Percentiles rank a stretch among this genome's conserved stretches.
phyloP scores from a whole-genome alignment of 2,113 vertebrate species.

The Pelmatolapia mariae region DNA sequence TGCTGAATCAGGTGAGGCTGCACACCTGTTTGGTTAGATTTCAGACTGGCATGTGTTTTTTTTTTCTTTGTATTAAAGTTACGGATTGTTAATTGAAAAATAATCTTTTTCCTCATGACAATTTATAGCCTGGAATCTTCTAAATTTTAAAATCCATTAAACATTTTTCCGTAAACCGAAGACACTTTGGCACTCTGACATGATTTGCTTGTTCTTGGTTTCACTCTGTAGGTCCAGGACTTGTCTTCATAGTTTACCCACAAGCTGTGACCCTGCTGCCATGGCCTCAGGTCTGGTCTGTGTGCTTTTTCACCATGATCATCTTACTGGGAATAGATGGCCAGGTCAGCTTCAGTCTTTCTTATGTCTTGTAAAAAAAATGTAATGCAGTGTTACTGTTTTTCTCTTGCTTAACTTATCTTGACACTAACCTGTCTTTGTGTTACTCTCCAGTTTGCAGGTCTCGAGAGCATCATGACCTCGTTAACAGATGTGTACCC shows the following conservation, averaged over 20 bases:
- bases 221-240: slow-evolving; percentile 77
- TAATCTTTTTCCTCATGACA: not conserved
- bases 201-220: not conserved
- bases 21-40: not conserved
- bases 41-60: not conserved
- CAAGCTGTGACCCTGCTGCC: slow-evolving; percentile 88
- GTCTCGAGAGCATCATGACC: slow-evolving; percentile 87
- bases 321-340: slow-evolving; percentile 84
- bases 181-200: not conserved
- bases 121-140: not conserved
- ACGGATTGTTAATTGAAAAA: not conserved
- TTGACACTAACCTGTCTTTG: not conserved
- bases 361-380: not conserved
- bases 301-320: slow-evolving; percentile 89
- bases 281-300: slow-evolving; percentile 84
- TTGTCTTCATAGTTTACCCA: slow-evolving; percentile 91
- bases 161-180: not conserved
- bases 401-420: not conserved
- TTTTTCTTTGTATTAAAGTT: not conserved
- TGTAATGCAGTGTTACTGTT: not conserved
- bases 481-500: slow-evolving; percentile 78
- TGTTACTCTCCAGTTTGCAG: slow-evolving; percentile 75
- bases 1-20: slow-evolving; percentile 60
- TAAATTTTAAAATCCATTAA: not conserved
- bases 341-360: slow-evolving; percentile 42